Evolutionary conservation across 2,888 invertebrate species (phyloP).

Genomic region (Aphelenchoides bicaudatus): DNA sequence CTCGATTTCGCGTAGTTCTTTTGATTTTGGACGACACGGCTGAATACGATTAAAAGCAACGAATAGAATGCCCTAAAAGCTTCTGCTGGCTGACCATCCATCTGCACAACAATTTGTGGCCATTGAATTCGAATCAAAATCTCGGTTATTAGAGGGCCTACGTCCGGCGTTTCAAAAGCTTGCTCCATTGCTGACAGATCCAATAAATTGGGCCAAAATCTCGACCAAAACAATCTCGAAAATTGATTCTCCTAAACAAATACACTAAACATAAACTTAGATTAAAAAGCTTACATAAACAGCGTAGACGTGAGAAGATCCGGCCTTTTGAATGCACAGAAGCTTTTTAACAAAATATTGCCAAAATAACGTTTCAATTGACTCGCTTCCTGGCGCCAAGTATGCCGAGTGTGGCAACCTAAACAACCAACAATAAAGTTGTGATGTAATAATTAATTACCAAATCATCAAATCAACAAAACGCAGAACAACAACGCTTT

Average conservation of each 20-base stretch:
- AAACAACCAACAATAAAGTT: slow-evolving; percentile 42
- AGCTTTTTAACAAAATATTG: slow-evolving; percentile 47
- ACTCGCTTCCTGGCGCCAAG: slow-evolving; percentile 44
- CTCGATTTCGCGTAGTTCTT: slow-evolving; percentile 46
- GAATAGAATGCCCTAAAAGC: slow-evolving; percentile 45
- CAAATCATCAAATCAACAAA: slow-evolving; percentile 44
- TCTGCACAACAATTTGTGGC: slow-evolving; percentile 38
- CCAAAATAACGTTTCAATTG: slow-evolving; percentile 47
- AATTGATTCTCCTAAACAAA: slow-evolving; percentile 28
- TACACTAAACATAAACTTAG: neutral
- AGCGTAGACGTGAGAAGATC: slow-evolving; percentile 35
- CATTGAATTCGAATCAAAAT: slow-evolving; percentile 52
- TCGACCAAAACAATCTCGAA: slow-evolving; percentile 33
- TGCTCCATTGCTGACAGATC: slow-evolving; percentile 32
- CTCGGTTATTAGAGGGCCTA: slow-evolving; percentile 46
- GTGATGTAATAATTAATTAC: slow-evolving; percentile 39
- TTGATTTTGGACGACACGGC: slow-evolving; percentile 34
- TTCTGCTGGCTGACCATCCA: slow-evolving; percentile 37
- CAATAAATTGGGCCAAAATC: slow-evolving; percentile 40
- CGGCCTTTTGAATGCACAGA: slow-evolving; percentile 28
- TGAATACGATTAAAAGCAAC: slow-evolving; percentile 39
- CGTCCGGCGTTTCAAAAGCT: slow-evolving; percentile 43
- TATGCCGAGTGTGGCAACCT: slow-evolving; percentile 47
- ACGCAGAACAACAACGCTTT: slow-evolving; percentile 35
- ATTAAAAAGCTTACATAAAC: slow-evolving; percentile 28